phyloP scores from a whole-genome alignment of 2,888 invertebrate species.

The Phortica okadai region DNA sequence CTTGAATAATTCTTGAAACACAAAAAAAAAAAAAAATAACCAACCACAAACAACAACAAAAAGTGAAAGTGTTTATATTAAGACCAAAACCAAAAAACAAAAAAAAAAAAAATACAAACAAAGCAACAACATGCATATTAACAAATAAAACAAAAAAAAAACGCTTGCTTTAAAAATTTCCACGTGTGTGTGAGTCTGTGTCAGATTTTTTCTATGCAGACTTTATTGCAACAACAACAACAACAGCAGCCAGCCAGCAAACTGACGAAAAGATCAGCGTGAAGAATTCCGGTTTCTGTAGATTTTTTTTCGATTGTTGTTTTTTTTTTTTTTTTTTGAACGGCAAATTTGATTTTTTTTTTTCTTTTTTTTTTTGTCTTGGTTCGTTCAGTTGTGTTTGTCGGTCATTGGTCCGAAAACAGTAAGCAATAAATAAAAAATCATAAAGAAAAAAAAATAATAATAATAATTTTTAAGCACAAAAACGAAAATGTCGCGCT shows the following conservation, averaged over 20 bases:
- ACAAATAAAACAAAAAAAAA: neutral
- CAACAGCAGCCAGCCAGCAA: neutral
- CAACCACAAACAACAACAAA: conserved; percentile 40
- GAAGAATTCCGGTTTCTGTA: conserved; percentile 66
- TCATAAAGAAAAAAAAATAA: conserved; percentile 25
- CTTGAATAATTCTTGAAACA: conserved; percentile 54
- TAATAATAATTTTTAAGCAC: conserved; percentile 31
- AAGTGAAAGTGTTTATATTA: conserved; percentile 62
- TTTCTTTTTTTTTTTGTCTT: neutral
- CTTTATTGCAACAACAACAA: neutral
- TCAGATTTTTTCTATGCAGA: conserved; percentile 36
- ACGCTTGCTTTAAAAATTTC: conserved; percentile 37
- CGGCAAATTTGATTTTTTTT: neutral
- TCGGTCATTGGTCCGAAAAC: conserved; percentile 70
- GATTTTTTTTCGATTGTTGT: conserved; percentile 39
- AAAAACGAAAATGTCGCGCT: neutral
- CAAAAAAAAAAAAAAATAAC: conserved; percentile 33
- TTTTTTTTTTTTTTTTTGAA: conserved; percentile 26
- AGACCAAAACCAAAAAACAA: neutral
- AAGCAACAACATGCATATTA: conserved; percentile 16
- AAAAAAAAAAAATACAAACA: conserved; percentile 11
- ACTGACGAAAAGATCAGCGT: conserved; percentile 66
- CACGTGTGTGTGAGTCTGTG: conserved; percentile 6
- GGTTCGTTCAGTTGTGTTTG: conserved; percentile 47
- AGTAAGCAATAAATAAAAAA: conserved; percentile 46